phyloP scores from a whole-genome alignment of 2,113 vertebrate genomes.

The Nicator chloris region DNA sequence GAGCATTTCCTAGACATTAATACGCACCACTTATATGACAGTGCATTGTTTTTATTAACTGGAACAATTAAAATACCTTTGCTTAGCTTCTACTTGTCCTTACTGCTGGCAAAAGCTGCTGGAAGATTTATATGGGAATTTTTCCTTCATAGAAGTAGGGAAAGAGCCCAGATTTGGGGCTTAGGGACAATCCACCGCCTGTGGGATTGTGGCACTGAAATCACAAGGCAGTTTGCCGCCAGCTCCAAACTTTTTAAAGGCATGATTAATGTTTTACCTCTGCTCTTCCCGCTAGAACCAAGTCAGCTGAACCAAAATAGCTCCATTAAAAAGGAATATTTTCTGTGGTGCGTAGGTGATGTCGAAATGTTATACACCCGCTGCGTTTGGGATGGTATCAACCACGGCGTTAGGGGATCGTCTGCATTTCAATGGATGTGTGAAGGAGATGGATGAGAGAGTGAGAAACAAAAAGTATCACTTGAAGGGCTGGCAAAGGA shows the following conservation, averaged over 20 bases:
- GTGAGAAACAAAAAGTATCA: neutral
- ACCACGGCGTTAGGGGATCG: accelerated
- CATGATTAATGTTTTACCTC: neutral
- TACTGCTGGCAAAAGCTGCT: neutral
- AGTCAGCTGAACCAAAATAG: neutral
- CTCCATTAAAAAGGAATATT: neutral
- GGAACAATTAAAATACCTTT: neutral
- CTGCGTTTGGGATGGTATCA: neutral
- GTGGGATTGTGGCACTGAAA: neutral
- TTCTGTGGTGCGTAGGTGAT: neutral
- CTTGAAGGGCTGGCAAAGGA: neutral
- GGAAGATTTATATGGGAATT: constrained; percentile 15
- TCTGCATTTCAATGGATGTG: neutral
- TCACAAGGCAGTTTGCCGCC: neutral
- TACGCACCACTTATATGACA: accelerated
- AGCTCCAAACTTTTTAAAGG: neutral
- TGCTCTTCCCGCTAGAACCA: neutral
- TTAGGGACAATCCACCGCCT: neutral
- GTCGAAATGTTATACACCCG: neutral
- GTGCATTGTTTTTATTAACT: neutral
- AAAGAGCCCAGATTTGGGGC: neutral
- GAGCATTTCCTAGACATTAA: neutral
- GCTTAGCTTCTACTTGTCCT: neutral
- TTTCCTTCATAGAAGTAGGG: neutral
- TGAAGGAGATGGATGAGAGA: neutral